Evolutionary conservation across 2,113 vertebrate genomes (phyloP).

Genomic region (Condylura cristata): DNA sequence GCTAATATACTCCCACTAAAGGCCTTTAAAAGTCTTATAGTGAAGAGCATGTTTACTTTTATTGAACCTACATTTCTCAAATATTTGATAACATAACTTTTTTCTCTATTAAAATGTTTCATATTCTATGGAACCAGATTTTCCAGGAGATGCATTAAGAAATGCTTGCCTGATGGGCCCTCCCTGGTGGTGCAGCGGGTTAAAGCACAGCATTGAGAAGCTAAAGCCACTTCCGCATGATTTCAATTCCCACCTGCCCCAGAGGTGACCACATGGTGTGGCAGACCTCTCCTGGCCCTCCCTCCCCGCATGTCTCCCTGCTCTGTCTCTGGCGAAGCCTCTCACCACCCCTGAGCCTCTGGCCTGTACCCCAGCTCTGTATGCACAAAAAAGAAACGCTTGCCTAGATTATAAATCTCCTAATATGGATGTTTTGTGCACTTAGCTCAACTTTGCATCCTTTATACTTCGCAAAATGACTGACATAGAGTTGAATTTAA

Average conservation of each 20-base stretch:
- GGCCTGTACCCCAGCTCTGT: too few species aligned
- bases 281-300: too few species aligned
- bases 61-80: background rate
- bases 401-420: background rate
- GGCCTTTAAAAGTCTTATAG: background rate
- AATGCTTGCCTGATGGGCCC: background rate
- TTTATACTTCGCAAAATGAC: background rate
- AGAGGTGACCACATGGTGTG: too few species aligned
- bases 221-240: too few species aligned
- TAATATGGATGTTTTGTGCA: background rate
- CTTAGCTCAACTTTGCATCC: background rate
- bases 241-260: too few species aligned
- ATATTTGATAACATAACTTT: background rate
- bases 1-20: background rate
- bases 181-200: too few species aligned
- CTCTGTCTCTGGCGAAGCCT: too few species aligned
- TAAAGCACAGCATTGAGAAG: too few species aligned
- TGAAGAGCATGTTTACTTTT: background rate
- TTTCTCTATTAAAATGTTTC: slow-evolving; percentile 27
- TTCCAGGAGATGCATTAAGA: slow-evolving; percentile 33
- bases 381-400: background rate
- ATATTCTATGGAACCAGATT: background rate
- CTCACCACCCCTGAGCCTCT: too few species aligned
- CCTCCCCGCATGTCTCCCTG: too few species aligned
- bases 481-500: background rate